phyloP scores from a whole-genome alignment of 1,140 invertebrate genomes.

The Nymphalis io region DNA sequence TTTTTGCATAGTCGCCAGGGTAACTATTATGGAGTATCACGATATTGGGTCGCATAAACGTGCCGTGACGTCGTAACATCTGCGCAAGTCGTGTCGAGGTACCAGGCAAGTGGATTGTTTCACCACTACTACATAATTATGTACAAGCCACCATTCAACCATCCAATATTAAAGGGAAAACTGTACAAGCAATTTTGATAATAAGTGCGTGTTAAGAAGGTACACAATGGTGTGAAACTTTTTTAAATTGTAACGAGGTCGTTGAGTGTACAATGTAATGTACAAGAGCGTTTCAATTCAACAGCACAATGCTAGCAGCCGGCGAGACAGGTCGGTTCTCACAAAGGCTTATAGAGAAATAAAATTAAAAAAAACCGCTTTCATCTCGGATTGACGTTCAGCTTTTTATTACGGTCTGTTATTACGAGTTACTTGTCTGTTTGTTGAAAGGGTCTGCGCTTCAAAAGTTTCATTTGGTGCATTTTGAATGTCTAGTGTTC shows the following conservation, averaged over 20 bases:
- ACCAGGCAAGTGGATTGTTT: constrained; percentile 18
- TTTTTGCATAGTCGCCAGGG: constrained; percentile 9
- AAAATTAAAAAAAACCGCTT: constrained; percentile 38
- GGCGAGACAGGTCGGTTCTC: constrained; percentile 42
- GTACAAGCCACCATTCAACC: not conserved
- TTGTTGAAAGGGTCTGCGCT: constrained; percentile 23
- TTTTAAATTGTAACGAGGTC: not conserved
- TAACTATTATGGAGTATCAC: constrained; percentile 12
- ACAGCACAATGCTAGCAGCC: constrained; percentile 38
- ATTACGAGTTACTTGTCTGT: constrained; percentile 43
- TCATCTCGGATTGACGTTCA: constrained; percentile 42
- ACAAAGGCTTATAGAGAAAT: constrained; percentile 43
- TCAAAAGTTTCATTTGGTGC: constrained; percentile 35
- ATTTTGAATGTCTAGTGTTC: constrained; percentile 24
- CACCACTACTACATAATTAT: constrained; percentile 29
- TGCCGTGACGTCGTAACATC: constrained; percentile 29
- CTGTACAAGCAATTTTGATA: not conserved
- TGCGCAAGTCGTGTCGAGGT: constrained; percentile 12
- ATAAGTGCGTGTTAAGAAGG: not conserved
- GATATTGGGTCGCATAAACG: constrained; percentile 21
- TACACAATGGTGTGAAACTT: not conserved
- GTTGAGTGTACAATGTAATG: constrained; percentile 9
- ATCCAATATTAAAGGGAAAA: not conserved
- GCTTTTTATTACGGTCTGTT: constrained; percentile 38
- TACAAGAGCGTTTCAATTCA: constrained; percentile 26